These are phyloP conservation scores for Antechinus flavipes DNA, from an alignment of 2,113 vertebrate genomes.

Conservation along the genomic window DNA sequence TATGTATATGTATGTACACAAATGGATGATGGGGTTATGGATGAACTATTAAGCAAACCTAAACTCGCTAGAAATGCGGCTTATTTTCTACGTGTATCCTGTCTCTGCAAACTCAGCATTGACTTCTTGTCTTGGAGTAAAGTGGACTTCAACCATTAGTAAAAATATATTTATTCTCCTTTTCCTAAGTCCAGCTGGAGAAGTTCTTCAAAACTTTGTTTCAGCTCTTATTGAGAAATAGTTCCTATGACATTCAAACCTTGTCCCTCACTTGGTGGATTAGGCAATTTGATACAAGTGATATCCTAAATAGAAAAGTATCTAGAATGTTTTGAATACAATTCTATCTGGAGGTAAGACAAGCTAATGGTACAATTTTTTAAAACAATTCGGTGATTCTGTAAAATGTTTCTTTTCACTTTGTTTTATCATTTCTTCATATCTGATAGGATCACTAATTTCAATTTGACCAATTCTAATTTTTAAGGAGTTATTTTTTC, in stretches of 20 bases:
- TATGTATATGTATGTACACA: neutral
- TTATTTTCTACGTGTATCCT: neutral
- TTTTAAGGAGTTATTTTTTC: neutral
- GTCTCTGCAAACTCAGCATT: neutral
- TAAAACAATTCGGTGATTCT: neutral
- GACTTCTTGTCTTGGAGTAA: neutral
- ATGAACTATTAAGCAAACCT: neutral
- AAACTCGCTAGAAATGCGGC: neutral
- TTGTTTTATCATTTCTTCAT: neutral
- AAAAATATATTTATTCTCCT: neutral
- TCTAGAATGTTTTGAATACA: neutral
- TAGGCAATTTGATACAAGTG: neutral
- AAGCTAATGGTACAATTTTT: neutral
- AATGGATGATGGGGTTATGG: neutral
- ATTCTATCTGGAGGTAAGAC: neutral
- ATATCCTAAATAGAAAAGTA: neutral
- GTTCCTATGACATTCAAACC: neutral
- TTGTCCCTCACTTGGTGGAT: neutral
- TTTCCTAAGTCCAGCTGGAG: neutral
- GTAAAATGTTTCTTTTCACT: neutral
- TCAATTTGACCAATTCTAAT: neutral
- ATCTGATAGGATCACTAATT: neutral
- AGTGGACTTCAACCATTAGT: neutral
- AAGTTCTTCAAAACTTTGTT: neutral
- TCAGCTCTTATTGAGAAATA: neutral